These are phyloP conservation scores for Melipona beecheii DNA, from an alignment of 2,888 invertebrate species.

Conservation along the genomic window DNA sequence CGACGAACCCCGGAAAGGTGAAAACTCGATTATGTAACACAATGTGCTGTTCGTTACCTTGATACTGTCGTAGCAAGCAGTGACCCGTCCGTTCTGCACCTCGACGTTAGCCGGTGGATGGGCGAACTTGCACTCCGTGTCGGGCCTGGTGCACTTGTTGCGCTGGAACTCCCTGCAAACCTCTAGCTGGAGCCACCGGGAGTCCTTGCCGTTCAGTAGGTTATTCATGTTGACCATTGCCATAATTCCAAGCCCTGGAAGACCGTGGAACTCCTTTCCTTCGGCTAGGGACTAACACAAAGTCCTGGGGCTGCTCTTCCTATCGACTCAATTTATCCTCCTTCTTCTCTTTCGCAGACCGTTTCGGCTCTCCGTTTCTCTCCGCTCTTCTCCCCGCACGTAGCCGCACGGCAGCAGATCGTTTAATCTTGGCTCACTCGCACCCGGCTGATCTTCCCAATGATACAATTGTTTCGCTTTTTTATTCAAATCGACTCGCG, in stretches of 20 bases:
- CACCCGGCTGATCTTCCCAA: conserved; percentile 69
- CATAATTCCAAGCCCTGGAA: conserved; percentile 84
- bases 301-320: conserved; percentile 29
- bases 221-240: conserved; percentile 99
- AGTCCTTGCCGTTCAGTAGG: conserved; percentile 99
- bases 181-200: conserved; percentile 99
- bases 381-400: conserved; percentile 7
- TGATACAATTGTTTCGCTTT: conserved; percentile 64
- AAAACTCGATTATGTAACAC: conserved; percentile 53
- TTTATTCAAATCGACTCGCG: conserved; percentile 51
- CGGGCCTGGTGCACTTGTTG: conserved; percentile 99
- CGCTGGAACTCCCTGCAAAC: conserved; percentile 99
- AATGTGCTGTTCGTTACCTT: conserved; percentile 90
- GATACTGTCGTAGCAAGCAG: conserved; percentile 99
- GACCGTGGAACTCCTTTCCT: conserved; percentile 65
- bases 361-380: conserved; percentile 4
- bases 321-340: conserved; percentile 53
- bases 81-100: conserved; percentile 99
- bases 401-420: conserved; percentile 8
- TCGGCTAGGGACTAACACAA: conserved; percentile 50
- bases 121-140: conserved; percentile 99
- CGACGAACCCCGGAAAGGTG: background rate
- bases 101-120: conserved; percentile 99
- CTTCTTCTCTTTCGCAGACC: conserved; percentile 35
- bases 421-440: conserved; percentile 66